Evolutionary conservation across 2,797 vertebrate genomes (phyloP).

Genomic region (Hipposideros larvatus): DNA sequence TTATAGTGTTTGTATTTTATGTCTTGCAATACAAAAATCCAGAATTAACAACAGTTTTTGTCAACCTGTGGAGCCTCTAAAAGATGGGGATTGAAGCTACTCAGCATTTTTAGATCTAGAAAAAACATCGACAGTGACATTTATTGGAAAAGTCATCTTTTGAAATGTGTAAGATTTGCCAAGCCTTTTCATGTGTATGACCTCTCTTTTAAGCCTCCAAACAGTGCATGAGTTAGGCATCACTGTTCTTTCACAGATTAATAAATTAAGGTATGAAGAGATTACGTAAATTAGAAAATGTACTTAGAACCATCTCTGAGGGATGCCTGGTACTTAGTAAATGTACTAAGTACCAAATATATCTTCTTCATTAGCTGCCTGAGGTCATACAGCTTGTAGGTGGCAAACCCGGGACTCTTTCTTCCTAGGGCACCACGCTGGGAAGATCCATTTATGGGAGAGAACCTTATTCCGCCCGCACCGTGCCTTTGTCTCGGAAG

Average conservation of each 20-base stretch:
- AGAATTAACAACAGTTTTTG: not conserved
- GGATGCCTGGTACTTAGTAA: not conserved
- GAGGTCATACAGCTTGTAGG: not conserved
- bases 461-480: not conserved
- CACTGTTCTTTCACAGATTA: not conserved
- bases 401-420: not conserved
- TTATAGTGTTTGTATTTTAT: not conserved
- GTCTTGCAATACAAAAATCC: not conserved
- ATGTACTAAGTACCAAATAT: not conserved
- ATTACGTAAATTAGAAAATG: conserved; percentile 2
- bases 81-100: not conserved
- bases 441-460: not conserved
- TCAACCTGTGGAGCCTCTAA: not conserved
- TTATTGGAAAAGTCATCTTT: conserved; percentile 48
- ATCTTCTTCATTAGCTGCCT: not conserved
- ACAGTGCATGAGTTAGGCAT: not conserved
- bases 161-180: not conserved
- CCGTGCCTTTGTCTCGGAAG: not conserved
- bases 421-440: not conserved
- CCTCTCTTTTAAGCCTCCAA: not conserved
- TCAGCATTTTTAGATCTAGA: not conserved
- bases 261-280: not conserved
- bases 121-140: not conserved
- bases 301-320: not conserved
- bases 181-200: not conserved